Percentiles rank a stretch among this genome's conserved stretches.
Evolutionary conservation across 1,140 invertebrate genomes (phyloP).

Genomic region (Eriosoma lanigerum): DNA sequence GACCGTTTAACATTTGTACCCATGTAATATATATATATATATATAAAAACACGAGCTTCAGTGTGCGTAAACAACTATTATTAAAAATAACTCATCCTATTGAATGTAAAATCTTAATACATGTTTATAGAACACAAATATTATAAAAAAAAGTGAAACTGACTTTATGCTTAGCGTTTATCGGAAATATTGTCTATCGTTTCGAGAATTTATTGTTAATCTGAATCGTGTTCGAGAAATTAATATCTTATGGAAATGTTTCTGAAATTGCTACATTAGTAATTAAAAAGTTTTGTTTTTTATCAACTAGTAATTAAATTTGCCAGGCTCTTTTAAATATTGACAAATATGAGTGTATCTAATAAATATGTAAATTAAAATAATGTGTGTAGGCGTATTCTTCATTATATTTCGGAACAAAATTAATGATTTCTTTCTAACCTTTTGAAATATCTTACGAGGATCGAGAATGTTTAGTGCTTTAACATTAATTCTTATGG

Average conservation of each 20-base stretch:
- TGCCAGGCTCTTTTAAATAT: background rate
- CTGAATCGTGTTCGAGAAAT: conserved; percentile 10
- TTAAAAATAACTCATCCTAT: too few species aligned
- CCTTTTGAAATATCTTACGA: too few species aligned
- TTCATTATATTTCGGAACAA: background rate
- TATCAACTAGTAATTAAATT: background rate
- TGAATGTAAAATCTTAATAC: too few species aligned
- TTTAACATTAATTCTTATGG: too few species aligned
- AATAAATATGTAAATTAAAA: background rate
- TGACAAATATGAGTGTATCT: background rate
- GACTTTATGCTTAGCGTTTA: background rate
- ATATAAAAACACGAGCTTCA: background rate
- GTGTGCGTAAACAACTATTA: background rate
- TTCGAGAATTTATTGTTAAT: background rate
- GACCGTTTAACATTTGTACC: too few species aligned
- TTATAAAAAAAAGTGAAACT: background rate
- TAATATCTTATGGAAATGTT: background rate
- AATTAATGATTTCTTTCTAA: background rate
- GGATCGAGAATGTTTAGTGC: too few species aligned
- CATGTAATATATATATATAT: too few species aligned
- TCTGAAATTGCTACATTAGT: background rate
- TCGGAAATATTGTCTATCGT: background rate
- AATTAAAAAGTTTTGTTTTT: background rate
- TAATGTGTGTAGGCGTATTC: background rate
- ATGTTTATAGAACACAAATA: too few species aligned